Evolutionary conservation across 2,113 vertebrate genomes (phyloP), one percentile per base, ranked within the genome.

Genomic region (Galeopterus variegatus): DNA sequence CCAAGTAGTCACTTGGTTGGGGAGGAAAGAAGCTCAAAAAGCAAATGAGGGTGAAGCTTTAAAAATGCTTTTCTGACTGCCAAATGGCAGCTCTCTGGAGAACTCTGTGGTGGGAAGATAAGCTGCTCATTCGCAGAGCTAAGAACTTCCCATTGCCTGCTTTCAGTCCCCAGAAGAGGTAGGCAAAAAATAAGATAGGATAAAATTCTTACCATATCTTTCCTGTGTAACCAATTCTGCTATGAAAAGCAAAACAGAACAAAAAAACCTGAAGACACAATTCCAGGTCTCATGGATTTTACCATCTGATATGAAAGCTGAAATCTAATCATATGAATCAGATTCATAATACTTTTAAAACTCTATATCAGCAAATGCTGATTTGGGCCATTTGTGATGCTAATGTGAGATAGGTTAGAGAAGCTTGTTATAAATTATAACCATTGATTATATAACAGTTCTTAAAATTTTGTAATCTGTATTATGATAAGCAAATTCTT

Each of bases 251-350:
- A 72, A 94, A 73, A 95, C 31, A 31, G 31, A 65, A 45, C 9
- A 88, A 9, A 56, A 56, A 21, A 64, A 24, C 31, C 18, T 45
- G 77, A 72, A 92, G 87, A 65, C 17, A 76, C 12, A 83, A n/a
- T 80, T 52, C 11, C 8, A 87, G 64, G 21, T 8, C 41, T 80
- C 19, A 9, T n/a, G 54, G 36, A 72, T 72, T 72, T 80, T 70
- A 18, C 81, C 41, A 90, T 56, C 2, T 81, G 21, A 23, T n/a
- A 82, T 50, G 50, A 85, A 70, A 11, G 58, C 36, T 94, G 41
- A 84, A 90, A 67, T 91, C 76, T 86, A 90, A 87, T 93, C 64
- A 36, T 28, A 48, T 58, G 56, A 69, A 28, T 65, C 65, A 95
- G 54, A 69, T 64, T 56, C 11, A 54, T 64, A 64, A 64, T 72